These are phyloP conservation scores for Panagrolaimus sp. DNA, from an alignment of 1,140 invertebrate genomes.

Conservation along the genomic window DNA sequence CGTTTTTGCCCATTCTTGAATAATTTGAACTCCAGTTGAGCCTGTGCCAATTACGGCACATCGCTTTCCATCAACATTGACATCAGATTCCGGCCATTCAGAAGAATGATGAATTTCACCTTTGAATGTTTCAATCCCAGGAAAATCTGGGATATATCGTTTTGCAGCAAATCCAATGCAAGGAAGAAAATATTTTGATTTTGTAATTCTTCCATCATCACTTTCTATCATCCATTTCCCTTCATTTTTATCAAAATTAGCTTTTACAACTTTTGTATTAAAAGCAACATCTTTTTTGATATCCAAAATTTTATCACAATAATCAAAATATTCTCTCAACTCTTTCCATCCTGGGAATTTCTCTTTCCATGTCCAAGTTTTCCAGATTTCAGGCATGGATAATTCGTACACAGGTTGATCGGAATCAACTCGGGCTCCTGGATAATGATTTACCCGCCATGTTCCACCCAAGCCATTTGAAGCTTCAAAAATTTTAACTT, in stretches of 20 bases:
- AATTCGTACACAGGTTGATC: not conserved
- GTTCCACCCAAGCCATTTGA: slow-evolving; percentile 1
- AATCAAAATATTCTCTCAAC: not conserved
- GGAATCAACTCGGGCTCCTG: slow-evolving; percentile 5
- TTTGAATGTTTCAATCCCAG: not conserved
- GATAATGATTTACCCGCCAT: slow-evolving; percentile 6
- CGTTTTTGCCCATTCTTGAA: not conserved
- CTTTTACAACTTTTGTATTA: not conserved
- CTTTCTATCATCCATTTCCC: not conserved
- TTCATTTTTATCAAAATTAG: not conserved
- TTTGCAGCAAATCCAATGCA: not conserved
- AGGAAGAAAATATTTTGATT: not conserved
- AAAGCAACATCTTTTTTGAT: not conserved
- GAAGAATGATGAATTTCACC: slow-evolving; percentile 1
- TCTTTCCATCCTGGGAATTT: slow-evolving; percentile 11
- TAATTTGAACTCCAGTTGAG: not conserved
- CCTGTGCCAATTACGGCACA: slow-evolving; percentile 14
- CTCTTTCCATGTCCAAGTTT: slow-evolving; percentile 8
- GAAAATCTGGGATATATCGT: not conserved
- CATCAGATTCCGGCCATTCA: not conserved
- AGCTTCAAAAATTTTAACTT: slow-evolving; percentile 8
- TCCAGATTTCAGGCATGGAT: not conserved
- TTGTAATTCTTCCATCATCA: not conserved
- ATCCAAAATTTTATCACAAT: not conserved
- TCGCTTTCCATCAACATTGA: not conserved